These are phyloP conservation scores for Argentina silus DNA, from an alignment of 2,797 vertebrate species.

Conservation along the genomic window DNA sequence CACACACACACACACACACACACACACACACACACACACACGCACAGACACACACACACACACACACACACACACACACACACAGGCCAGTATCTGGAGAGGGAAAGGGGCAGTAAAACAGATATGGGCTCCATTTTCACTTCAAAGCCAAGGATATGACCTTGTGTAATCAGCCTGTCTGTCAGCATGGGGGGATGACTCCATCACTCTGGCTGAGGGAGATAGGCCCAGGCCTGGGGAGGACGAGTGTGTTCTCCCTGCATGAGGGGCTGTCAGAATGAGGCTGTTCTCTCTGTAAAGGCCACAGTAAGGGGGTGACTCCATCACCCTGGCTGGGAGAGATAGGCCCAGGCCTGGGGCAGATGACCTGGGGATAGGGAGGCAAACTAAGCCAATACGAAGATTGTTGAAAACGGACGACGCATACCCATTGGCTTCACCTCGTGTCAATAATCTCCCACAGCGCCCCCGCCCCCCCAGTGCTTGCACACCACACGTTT, in stretches of 20 bases:
- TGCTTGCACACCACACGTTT: too few relatives aligned
- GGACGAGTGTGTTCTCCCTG: not conserved
- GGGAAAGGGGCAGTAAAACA: conserved; percentile 3
- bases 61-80: not conserved
- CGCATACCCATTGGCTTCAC: not conserved
- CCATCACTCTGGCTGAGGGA: not conserved
- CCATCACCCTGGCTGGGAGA: not conserved
- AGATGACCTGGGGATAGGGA: not conserved
- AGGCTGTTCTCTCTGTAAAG: conserved; percentile 14
- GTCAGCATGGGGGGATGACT: not conserved
- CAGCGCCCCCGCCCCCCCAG: too few relatives aligned
- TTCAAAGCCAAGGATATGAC: too few relatives aligned
- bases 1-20: not conserved
- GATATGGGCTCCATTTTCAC: not conserved
- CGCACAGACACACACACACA: not conserved
- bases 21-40: not conserved
- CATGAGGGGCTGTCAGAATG: not conserved
- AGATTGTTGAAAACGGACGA: too few relatives aligned
- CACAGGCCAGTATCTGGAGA: not conserved
- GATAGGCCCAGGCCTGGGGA: too few relatives aligned
- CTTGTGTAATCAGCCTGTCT: not conserved
- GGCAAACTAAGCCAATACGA: not conserved
- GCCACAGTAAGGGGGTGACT: not conserved
- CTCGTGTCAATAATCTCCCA: not conserved
- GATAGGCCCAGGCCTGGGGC: not conserved